These are phyloP conservation scores for Agrotis clavis DNA, from an alignment of 2,888 invertebrate genomes.

Conservation along the genomic window DNA sequence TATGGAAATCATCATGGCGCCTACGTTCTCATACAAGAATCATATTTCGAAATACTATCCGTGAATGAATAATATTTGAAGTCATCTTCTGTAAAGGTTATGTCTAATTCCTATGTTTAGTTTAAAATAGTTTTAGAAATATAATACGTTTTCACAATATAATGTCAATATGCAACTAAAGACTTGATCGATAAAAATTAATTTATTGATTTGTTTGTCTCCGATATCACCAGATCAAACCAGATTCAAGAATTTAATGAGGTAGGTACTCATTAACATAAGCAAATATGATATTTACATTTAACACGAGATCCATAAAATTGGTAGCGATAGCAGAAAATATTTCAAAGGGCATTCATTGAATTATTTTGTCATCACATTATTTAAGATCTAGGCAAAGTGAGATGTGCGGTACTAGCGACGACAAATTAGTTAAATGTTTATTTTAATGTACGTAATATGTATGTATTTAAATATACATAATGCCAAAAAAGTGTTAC, in stretches of 20 bases:
- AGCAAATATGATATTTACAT: too few species aligned
- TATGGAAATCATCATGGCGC: slow-evolving; percentile 55
- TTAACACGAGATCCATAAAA: too few species aligned
- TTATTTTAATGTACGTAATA: too few species aligned
- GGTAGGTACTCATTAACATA: neutral
- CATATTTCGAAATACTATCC: slow-evolving; percentile 27
- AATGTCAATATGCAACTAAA: neutral
- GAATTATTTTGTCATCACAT: too few species aligned
- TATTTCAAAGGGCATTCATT: too few species aligned
- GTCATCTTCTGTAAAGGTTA: neutral
- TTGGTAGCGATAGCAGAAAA: too few species aligned
- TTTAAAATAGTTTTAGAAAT: slow-evolving; percentile 15
- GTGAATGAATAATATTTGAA: slow-evolving; percentile 20
- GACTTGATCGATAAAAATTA: slow-evolving; percentile 15
- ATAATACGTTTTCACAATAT: neutral
- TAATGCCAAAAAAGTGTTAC: too few species aligned
- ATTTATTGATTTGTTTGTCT: slow-evolving; percentile 27
- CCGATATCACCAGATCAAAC: neutral
- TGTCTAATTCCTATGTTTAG: slow-evolving; percentile 1
- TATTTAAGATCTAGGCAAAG: too few species aligned
- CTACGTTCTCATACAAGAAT: slow-evolving; percentile 21
- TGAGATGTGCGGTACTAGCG: too few species aligned
- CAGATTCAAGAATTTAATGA: neutral
- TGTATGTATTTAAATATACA: too few species aligned
- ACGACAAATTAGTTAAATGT: too few species aligned